Conservation (phyloP, 2,797 vertebrate species). For the Megalops cyprinoides region DNA sequence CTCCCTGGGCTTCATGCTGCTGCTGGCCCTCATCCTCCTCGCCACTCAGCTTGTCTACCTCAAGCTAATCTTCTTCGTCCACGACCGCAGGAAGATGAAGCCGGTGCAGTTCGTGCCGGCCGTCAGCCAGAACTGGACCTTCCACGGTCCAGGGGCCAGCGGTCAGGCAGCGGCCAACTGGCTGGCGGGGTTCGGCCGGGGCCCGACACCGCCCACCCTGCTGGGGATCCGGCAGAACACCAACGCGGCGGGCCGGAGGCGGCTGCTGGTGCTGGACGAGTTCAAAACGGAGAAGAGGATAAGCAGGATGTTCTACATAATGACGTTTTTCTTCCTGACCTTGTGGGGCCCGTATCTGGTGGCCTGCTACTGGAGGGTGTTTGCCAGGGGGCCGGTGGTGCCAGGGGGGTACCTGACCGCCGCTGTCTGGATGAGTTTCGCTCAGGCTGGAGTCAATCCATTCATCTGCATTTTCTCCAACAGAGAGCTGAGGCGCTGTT, state of each 20-base stretch:
- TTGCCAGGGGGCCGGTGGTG: slow-evolving; percentile 92
- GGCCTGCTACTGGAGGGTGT: slow-evolving; percentile 99
- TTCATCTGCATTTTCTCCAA: slow-evolving; percentile 99
- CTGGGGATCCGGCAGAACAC: slow-evolving; percentile 97
- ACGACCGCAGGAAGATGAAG: slow-evolving; percentile 99
- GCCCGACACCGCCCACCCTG: slow-evolving; percentile 96
- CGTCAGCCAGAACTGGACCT: slow-evolving; percentile 99
- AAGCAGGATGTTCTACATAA: slow-evolving; percentile 99
- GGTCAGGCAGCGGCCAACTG: slow-evolving; percentile 98
- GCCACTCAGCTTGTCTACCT: slow-evolving; percentile 99
- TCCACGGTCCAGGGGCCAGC: slow-evolving; percentile 96
- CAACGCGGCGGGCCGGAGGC: slow-evolving; percentile 92
- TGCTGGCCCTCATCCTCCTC: slow-evolving; percentile 97
- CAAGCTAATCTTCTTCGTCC: slow-evolving; percentile 99
- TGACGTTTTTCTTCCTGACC: slow-evolving; percentile 98
- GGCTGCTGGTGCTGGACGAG: slow-evolving; percentile 97
- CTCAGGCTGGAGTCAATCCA: slow-evolving; percentile 99
- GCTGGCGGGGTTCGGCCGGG: slow-evolving; percentile 97
- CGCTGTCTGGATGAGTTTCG: slow-evolving; percentile 99
- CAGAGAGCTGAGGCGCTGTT: slow-evolving; percentile 99
- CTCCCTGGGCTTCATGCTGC: slow-evolving; percentile 98
- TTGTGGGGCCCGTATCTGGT: slow-evolving; percentile 99
- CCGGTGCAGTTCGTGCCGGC: slow-evolving; percentile 99
- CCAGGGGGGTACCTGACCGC: slow-evolving; percentile 97
- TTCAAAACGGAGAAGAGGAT: slow-evolving; percentile 99